A percentile compares a stretch with the other conserved stretches of the same genome.
Conservation (phyloP, 2,888 invertebrate genomes). For the Drosophila pegasa region DNA sequence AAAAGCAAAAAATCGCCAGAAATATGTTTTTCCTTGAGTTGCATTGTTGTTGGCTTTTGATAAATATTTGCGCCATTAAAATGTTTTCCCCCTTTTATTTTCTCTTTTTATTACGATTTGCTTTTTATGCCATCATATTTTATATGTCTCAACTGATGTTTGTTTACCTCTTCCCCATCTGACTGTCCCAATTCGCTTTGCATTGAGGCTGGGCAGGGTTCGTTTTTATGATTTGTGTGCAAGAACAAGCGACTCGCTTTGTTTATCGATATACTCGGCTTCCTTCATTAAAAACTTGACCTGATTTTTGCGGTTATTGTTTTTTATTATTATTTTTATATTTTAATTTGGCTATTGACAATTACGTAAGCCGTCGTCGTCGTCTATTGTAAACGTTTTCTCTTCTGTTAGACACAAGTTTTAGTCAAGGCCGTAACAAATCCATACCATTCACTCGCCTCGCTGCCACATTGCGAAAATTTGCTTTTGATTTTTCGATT, state of each 20-base stretch:
- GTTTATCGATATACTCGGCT: slow-evolving; percentile 41
- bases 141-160: slow-evolving; percentile 22
- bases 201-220: slow-evolving; percentile 62
- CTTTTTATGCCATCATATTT: slow-evolving; percentile 33
- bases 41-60: slow-evolving; percentile 29
- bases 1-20: slow-evolving; percentile 37
- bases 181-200: slow-evolving; percentile 36
- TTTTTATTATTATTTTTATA: slow-evolving; percentile 1
- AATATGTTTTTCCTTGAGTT: slow-evolving; percentile 29
- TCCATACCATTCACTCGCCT: slow-evolving; percentile 74
- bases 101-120: slow-evolving; percentile 18
- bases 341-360: slow-evolving; percentile 16
- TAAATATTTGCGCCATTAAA: slow-evolving; percentile 49
- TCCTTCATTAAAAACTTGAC: slow-evolving; percentile 55
- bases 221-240: not conserved
- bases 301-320: slow-evolving; percentile 36
- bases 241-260: slow-evolving; percentile 52
- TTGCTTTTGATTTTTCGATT: slow-evolving; percentile 47
- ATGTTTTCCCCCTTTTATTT: slow-evolving; percentile 9
- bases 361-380: slow-evolving; percentile 20
- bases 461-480: slow-evolving; percentile 52
- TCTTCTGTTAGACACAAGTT: slow-evolving; percentile 26
- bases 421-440: slow-evolving; percentile 69
- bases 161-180: slow-evolving; percentile 15
- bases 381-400: slow-evolving; percentile 40